Evolutionary conservation across 2,888 invertebrate species (phyloP).

Genomic region (Scaptodrosophila latifasciaeformis): DNA sequence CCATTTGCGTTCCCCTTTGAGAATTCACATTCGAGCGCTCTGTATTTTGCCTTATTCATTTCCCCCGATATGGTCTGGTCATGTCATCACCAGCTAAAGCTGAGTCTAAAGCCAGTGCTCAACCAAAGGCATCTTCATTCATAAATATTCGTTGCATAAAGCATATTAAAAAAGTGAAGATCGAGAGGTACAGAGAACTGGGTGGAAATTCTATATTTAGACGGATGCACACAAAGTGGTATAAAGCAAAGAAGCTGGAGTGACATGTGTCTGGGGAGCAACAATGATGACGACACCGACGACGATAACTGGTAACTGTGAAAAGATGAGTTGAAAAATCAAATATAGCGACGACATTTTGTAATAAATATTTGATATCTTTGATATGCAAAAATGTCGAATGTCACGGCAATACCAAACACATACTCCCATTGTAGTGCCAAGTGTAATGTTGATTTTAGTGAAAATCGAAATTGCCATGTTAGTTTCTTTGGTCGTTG

Average conservation of each 20-base stretch:
- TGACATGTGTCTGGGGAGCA: constrained; percentile 35
- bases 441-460: constrained; percentile 30
- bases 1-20: constrained; percentile 42
- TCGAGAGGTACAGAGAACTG: not conserved
- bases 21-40: constrained; percentile 27
- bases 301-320: constrained; percentile 1
- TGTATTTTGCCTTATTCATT: constrained; percentile 30
- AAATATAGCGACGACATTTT: constrained; percentile 19
- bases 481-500: not conserved
- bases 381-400: constrained; percentile 27
- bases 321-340: constrained; percentile 3
- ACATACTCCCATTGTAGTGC: constrained; percentile 13
- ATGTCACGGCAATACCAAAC: not conserved
- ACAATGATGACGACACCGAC: constrained; percentile 6
- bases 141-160: constrained; percentile 27
- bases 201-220: too few species aligned
- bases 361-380: constrained; percentile 42
- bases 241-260: constrained; percentile 9
- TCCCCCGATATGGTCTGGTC: constrained; percentile 22
- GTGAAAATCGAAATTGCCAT: not conserved
- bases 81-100: constrained; percentile 27
- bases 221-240: too few species aligned
- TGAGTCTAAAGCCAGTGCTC: not conserved
- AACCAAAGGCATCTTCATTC: constrained; percentile 32
- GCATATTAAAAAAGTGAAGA: not conserved